Evolutionary conservation across 2,113 vertebrate genomes (phyloP).

Genomic region (Zingel zingel): DNA sequence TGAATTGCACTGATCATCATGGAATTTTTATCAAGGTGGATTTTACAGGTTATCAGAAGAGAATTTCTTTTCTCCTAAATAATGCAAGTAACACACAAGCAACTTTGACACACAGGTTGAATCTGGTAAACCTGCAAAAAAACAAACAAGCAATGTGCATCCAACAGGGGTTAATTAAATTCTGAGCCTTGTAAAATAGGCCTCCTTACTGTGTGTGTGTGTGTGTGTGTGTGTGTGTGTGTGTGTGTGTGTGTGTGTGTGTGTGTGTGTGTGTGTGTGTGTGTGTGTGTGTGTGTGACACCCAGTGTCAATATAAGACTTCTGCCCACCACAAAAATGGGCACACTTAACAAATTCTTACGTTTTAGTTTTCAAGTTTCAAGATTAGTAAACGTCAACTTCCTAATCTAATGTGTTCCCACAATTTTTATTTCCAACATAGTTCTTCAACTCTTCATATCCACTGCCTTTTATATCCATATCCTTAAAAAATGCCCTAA

Average conservation of each 20-base stretch:
- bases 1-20: constrained; percentile 15
- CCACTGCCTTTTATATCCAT: neutral
- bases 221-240: neutral
- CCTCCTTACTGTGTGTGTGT: neutral
- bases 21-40: neutral
- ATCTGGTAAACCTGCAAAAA: neutral
- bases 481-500: constrained; percentile 10
- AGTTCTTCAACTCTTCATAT: neutral
- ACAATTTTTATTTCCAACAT: neutral
- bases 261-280: neutral
- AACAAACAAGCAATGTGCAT: constrained; percentile 1
- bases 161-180: constrained; percentile 5
- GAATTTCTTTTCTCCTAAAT: constrained; percentile 2
- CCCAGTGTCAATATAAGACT: neutral
- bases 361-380: too few species aligned
- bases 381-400: too few species aligned
- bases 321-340: neutral
- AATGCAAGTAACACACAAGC: constrained; percentile 8
- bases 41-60: constrained; percentile 36
- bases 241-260: neutral
- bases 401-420: neutral
- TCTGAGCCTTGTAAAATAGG: neutral
- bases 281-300: too few species aligned
- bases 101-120: neutral
- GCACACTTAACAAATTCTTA: too few species aligned